These are phyloP conservation scores for Sinohyriopsis cumingii DNA, from an alignment of 2,888 invertebrate species.

Conservation along the genomic window DNA sequence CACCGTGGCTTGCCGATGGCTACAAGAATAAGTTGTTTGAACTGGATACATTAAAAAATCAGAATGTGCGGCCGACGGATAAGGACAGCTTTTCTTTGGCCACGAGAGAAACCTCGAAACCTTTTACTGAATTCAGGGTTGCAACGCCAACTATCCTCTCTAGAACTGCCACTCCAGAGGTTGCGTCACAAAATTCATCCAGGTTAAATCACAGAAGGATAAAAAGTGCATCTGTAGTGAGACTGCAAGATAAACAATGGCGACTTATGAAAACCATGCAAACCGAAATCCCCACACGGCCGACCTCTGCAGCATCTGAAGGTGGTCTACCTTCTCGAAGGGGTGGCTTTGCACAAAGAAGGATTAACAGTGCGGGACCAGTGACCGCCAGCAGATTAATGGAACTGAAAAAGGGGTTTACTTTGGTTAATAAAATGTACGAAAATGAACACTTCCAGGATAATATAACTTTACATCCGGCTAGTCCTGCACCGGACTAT, in stretches of 20 bases:
- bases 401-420: constrained; percentile 42
- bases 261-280: constrained; percentile 21
- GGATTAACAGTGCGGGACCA: constrained; percentile 38
- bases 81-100: constrained; percentile 43
- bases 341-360: constrained; percentile 13
- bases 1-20: constrained; percentile 45
- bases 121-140: constrained; percentile 30
- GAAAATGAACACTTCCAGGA: constrained; percentile 34
- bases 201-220: constrained; percentile 25
- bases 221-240: constrained; percentile 34
- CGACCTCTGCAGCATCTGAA: constrained; percentile 25
- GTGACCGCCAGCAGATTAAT: constrained; percentile 23
- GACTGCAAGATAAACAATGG: constrained; percentile 36
- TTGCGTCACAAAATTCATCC: constrained; percentile 6
- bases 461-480: constrained; percentile 43
- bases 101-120: constrained; percentile 36
- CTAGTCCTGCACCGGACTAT: constrained; percentile 47
- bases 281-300: constrained; percentile 30
- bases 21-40: constrained; percentile 41
- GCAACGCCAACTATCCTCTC: constrained; percentile 15
- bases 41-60: constrained; percentile 29
- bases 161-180: constrained; percentile 13
- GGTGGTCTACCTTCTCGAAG: constrained; percentile 25
- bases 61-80: constrained; percentile 32
- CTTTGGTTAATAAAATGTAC: constrained; percentile 49